phyloP scores from a whole-genome alignment of 2,888 invertebrate genomes.

The Trachelus stipa region DNA sequence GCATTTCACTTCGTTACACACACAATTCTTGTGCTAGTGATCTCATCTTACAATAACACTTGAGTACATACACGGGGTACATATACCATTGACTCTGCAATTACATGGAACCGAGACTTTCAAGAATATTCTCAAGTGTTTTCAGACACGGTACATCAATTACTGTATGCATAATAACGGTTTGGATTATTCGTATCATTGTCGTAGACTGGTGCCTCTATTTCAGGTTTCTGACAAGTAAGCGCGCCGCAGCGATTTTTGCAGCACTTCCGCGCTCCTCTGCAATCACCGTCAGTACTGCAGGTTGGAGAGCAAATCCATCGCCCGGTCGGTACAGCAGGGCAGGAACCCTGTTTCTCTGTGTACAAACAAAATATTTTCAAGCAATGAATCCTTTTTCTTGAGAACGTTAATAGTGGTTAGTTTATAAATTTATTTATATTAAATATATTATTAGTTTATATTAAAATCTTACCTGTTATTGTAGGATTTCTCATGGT shows the following conservation, averaged over 20 bases:
- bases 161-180: not conserved
- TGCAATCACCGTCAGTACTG: slow-evolving; percentile 70
- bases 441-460: too few relatives aligned
- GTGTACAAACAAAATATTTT: not conserved
- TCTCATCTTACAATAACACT: too few relatives aligned
- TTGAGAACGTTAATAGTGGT: not conserved
- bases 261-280: slow-evolving; percentile 70
- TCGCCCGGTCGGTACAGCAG: slow-evolving; percentile 67
- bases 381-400: not conserved
- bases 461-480: slow-evolving; percentile 31
- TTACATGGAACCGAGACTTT: not conserved
- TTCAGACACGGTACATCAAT: not conserved
- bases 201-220: slow-evolving; percentile 8
- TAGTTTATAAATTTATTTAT: too few relatives aligned
- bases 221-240: slow-evolving; percentile 64
- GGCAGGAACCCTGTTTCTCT: slow-evolving; percentile 71
- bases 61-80: too few relatives aligned
- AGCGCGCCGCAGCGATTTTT: slow-evolving; percentile 71
- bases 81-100: too few relatives aligned
- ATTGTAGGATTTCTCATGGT: slow-evolving; percentile 44
- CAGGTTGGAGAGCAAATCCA: slow-evolving; percentile 72
- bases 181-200: not conserved
- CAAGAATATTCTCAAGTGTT: not conserved
- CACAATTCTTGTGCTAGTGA: too few relatives aligned
- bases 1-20: too few relatives aligned